A percentile compares a stretch with the other conserved stretches of the same genome.
These are phyloP conservation scores for Metalampra italica DNA, from an alignment of 2,888 invertebrate species.

Conservation along the genomic window DNA sequence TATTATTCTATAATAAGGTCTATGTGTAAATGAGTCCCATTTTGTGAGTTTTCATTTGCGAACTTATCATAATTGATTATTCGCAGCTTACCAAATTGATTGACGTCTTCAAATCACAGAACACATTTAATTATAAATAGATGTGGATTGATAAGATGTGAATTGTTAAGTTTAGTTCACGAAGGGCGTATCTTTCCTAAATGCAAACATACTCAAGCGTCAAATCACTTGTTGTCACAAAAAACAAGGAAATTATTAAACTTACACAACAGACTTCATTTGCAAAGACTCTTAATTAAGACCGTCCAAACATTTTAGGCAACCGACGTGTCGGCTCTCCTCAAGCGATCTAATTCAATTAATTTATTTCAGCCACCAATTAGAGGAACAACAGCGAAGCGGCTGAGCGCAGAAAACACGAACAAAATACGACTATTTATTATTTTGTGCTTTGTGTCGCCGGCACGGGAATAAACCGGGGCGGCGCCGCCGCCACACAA, in stretches of 20 bases:
- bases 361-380: conserved; percentile 61
- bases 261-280: conserved; percentile 32
- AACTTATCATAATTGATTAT: too few relatives aligned
- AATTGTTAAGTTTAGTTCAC: too few relatives aligned
- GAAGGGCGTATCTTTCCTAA: too few relatives aligned
- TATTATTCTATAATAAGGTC: too few relatives aligned
- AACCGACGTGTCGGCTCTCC: conserved; percentile 56
- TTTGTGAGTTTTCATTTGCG: too few relatives aligned
- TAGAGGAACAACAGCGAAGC: conserved; percentile 66
- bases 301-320: conserved; percentile 63
- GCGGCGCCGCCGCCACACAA: conserved; percentile 57
- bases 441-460: conserved; percentile 66
- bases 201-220: too few relatives aligned
- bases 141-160: too few relatives aligned
- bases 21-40: too few relatives aligned
- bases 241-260: conserved; percentile 4
- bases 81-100: too few relatives aligned
- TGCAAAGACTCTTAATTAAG: conserved; percentile 40
- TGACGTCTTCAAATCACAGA: too few relatives aligned
- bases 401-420: conserved; percentile 64
- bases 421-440: conserved; percentile 76
- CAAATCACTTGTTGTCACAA: neutral
- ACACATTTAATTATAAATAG: too few relatives aligned
- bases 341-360: conserved; percentile 69
- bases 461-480: conserved; percentile 46